A percentile compares a stretch with the other conserved stretches of the same genome.
These are phyloP conservation scores for Actinernus sp. DNA, from an alignment of 92 coral and sea anemone species.

Conservation along the genomic window DNA sequence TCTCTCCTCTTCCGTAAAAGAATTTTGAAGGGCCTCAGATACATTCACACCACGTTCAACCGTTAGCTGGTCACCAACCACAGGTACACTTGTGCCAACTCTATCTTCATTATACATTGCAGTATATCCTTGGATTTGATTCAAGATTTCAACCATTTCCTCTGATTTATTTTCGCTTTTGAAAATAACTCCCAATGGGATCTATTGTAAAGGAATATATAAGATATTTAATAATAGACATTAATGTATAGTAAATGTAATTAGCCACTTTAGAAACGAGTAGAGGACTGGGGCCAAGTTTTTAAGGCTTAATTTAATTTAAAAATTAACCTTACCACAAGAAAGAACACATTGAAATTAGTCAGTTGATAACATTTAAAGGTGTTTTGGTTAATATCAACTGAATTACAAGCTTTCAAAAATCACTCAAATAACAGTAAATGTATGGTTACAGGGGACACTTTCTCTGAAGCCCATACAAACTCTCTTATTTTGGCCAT, in stretches of 20 bases:
- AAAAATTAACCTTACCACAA: too few species aligned
- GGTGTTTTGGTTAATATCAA: too few species aligned
- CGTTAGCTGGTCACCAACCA: slow-evolving; percentile 56
- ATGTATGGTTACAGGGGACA: too few species aligned
- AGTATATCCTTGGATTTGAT: slow-evolving; percentile 31
- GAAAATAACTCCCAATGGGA: slow-evolving; percentile 33
- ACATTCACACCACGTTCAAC: slow-evolving; percentile 45
- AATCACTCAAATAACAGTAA: too few species aligned
- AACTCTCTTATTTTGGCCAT: too few species aligned
- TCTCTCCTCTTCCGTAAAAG: slow-evolving; percentile 35
- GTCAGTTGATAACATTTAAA: too few species aligned
- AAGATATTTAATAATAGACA: slow-evolving; percentile 1
- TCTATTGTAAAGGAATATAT: slow-evolving; percentile 6
- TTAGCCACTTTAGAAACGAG: too few species aligned
- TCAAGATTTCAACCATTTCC: slow-evolving; percentile 36
- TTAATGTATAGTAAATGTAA: background rate
- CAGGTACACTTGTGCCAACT: slow-evolving; percentile 23
- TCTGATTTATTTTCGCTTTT: slow-evolving; percentile 39
- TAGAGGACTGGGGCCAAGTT: too few species aligned
- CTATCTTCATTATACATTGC: background rate
- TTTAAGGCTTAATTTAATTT: too few species aligned
- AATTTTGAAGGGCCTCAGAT: slow-evolving; percentile 45
- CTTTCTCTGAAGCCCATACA: too few species aligned
- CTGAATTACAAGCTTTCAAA: too few species aligned
- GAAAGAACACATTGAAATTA: too few species aligned